These are phyloP conservation scores for Brevipalpus yothersi DNA, from an alignment of 1,140 invertebrate genomes.

Conservation along the genomic window DNA sequence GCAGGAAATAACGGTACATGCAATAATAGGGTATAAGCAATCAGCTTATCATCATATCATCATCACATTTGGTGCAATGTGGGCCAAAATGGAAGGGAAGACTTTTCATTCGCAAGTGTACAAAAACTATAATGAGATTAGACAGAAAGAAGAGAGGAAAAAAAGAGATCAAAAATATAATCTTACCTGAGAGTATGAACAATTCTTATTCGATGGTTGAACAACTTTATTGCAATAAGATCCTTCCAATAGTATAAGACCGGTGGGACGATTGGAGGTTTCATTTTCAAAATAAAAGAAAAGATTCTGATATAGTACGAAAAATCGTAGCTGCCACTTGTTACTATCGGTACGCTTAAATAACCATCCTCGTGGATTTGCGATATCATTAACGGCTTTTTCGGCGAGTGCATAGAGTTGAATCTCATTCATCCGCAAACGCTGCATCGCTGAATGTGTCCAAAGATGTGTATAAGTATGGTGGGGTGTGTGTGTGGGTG, in stretches of 20 bases:
- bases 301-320: constrained; percentile 73
- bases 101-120: no score
- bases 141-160: not conserved
- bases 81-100: no score
- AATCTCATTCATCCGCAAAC: constrained; percentile 17
- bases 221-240: constrained; percentile 63
- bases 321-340: constrained; percentile 74
- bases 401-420: constrained; percentile 59
- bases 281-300: constrained; percentile 77
- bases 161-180: constrained; percentile 2
- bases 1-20: not conserved
- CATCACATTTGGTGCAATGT: not conserved
- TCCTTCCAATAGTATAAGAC: constrained; percentile 60
- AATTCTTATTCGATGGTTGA: constrained; percentile 13
- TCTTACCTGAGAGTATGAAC: constrained; percentile 6
- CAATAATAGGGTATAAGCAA: not conserved
- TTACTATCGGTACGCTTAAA: constrained; percentile 60
- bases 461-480: not conserved
- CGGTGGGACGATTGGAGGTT: constrained; percentile 38
- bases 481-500: not conserved
- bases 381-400: constrained; percentile 44
- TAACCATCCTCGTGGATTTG: constrained; percentile 46
- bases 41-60: not conserved
- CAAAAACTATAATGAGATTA: no score
- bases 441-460: not conserved